A percentile compares a stretch with the other conserved stretches of the same genome.
These are phyloP conservation scores for Acipenser oxyrinchus DNA, from an alignment of 2,797 vertebrate species.

Conservation along the genomic window DNA sequence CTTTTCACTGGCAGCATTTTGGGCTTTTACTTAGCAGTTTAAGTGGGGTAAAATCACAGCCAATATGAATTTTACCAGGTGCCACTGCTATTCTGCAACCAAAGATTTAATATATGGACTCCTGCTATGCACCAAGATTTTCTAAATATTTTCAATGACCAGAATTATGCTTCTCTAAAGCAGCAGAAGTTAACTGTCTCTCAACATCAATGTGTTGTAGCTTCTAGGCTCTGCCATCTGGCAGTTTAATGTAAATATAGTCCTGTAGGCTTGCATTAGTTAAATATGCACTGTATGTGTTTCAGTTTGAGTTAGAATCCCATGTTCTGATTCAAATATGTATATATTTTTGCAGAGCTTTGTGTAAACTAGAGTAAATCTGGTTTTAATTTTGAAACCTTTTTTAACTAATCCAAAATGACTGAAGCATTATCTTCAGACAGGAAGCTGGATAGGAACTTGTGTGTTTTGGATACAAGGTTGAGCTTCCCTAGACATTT, in stretches of 20 bases:
- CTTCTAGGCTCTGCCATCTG: slow-evolving; percentile 51
- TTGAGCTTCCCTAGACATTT: slow-evolving; percentile 48
- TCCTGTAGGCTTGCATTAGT: slow-evolving; percentile 25
- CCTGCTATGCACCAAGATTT: no score
- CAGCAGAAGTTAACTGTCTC: no score
- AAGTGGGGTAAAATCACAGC: no score
- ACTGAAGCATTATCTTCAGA: slow-evolving; percentile 57
- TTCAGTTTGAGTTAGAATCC: slow-evolving; percentile 67
- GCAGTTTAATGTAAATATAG: slow-evolving; percentile 54
- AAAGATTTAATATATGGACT: no score
- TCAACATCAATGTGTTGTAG: no score
- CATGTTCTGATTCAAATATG: slow-evolving; percentile 54
- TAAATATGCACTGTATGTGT: slow-evolving; percentile 61
- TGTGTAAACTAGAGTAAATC: slow-evolving; percentile 50
- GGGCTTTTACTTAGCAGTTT: no score
- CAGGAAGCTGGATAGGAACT: slow-evolving; percentile 53
- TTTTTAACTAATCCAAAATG: slow-evolving; percentile 62
- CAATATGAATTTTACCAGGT: no score
- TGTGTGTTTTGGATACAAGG: slow-evolving; percentile 51
- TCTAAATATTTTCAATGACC: no score
- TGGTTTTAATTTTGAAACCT: slow-evolving; percentile 64
- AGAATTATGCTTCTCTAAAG: no score
- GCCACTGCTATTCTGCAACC: no score
- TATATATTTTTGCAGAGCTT: slow-evolving; percentile 56
- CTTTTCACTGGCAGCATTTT: no score